Percentiles rank a stretch among this genome's conserved stretches.
These are phyloP conservation scores for Lymantria dispar DNA, from an alignment of 2,888 invertebrate species.

Conservation along the genomic window DNA sequence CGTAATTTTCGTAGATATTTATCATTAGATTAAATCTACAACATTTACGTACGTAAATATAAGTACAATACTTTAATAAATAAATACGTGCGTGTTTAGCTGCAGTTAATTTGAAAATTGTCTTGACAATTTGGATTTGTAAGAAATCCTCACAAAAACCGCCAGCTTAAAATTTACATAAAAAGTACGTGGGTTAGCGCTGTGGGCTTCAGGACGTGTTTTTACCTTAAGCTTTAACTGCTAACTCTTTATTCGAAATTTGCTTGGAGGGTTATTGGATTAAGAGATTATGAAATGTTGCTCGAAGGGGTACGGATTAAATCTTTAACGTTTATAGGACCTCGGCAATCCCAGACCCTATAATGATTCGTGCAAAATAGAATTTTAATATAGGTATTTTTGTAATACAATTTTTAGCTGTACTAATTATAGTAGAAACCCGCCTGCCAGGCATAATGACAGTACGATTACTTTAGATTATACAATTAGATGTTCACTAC, in stretches of 20 bases:
- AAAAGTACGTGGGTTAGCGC: conserved; percentile 58
- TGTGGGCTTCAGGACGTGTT: conserved; percentile 46
- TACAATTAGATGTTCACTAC: too few relatives aligned
- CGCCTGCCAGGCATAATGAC: too few relatives aligned
- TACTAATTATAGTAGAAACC: neutral
- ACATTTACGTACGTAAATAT: neutral
- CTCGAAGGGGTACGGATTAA: conserved; percentile 20
- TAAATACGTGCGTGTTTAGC: conserved; percentile 29
- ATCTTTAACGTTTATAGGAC: neutral
- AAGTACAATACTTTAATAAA: conserved; percentile 4
- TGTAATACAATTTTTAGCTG: conserved; percentile 12
- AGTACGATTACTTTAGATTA: too few relatives aligned
- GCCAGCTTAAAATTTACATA: conserved; percentile 63
- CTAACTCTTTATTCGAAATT: conserved; percentile 62
- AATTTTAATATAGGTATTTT: neutral
- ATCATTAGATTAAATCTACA: too few relatives aligned
- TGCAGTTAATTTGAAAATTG: conserved; percentile 45
- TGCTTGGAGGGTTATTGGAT: conserved; percentile 59
- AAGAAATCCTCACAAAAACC: conserved; percentile 53
- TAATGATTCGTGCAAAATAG: neutral
- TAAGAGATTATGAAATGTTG: conserved; percentile 55
- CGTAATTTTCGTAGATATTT: too few relatives aligned
- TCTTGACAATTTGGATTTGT: conserved; percentile 50
- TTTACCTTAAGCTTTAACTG: conserved; percentile 60
- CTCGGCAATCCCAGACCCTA: neutral